A percentile compares a stretch with the other conserved stretches of the same genome.
Conservation (phyloP, 2,113 vertebrate genomes). For the Aegotheles bennettii region DNA sequence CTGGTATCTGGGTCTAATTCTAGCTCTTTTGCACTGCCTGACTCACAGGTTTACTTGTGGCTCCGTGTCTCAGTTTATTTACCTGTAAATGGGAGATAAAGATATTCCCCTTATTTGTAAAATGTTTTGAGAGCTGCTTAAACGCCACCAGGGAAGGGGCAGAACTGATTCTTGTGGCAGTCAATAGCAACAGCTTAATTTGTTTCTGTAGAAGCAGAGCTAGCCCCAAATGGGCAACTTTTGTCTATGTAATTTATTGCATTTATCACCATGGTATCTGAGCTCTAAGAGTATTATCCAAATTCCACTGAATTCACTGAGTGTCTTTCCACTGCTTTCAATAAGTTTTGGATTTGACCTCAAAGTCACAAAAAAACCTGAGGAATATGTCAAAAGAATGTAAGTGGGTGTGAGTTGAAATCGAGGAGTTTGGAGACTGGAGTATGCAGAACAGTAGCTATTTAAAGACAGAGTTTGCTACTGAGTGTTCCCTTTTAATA, state of each 20-base stretch:
- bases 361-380: constrained; percentile 38
- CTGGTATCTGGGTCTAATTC: not conserved
- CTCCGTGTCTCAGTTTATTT: not conserved
- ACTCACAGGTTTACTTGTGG: not conserved
- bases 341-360: constrained; percentile 36
- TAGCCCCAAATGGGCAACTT: not conserved
- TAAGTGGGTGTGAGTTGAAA: constrained; percentile 70
- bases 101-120: not conserved
- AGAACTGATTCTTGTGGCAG: not conserved
- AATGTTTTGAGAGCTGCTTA: not conserved
- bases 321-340: constrained; percentile 58
- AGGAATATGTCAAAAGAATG: constrained; percentile 62
- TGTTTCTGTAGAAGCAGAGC: not conserved
- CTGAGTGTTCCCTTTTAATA: constrained; percentile 56
- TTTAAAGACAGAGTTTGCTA: constrained; percentile 56
- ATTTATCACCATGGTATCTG: constrained; percentile 45
- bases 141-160: not conserved
- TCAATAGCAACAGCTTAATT: constrained; percentile 4
- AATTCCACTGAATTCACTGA: constrained; percentile 48
- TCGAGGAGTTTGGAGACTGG: constrained; percentile 43
- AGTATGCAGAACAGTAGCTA: constrained; percentile 65
- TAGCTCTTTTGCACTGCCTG: not conserved
- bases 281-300: constrained; percentile 12
- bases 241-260: constrained; percentile 42
- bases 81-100: not conserved